Conservation (phyloP, 2,113 vertebrate genomes). For the Pachypanchax playfairii region DNA sequence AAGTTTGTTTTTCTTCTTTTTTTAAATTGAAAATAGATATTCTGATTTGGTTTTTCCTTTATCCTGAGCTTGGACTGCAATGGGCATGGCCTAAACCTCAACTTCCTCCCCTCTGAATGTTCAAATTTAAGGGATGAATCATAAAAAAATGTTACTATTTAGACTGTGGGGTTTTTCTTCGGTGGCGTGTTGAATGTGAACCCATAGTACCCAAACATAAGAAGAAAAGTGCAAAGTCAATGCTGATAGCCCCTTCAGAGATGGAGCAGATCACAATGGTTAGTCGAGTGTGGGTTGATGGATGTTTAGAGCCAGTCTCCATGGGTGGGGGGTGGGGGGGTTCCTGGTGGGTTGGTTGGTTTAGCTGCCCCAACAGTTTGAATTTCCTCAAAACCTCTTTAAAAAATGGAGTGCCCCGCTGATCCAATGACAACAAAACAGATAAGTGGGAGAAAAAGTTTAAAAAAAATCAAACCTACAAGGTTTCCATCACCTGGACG, state of each 20-base stretch:
- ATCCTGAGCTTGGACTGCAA: slow-evolving; percentile 42
- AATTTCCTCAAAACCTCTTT: slow-evolving; percentile 84
- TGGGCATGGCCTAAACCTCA: slow-evolving; percentile 54
- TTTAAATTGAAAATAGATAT: slow-evolving; percentile 65
- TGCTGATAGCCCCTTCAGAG: slow-evolving; percentile 58
- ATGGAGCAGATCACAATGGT: slow-evolving; percentile 50
- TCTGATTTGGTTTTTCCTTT: slow-evolving; percentile 49
- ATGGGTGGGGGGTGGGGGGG: slow-evolving; percentile 45
- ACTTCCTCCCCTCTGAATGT: slow-evolving; percentile 33
- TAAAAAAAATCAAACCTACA: slow-evolving; percentile 73
- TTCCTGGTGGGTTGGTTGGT: slow-evolving; percentile 62
- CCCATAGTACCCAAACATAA: slow-evolving; percentile 72
- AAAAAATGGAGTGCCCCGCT: slow-evolving; percentile 85
- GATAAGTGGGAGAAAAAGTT: slow-evolving; percentile 52
- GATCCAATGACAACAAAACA: slow-evolving; percentile 83
- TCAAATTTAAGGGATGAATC: slow-evolving; percentile 35
- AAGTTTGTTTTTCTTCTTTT: too few species aligned
- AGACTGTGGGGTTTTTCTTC: slow-evolving; percentile 39
- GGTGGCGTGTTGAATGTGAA: slow-evolving; percentile 64
- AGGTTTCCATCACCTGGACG: slow-evolving; percentile 95
- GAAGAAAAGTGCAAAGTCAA: slow-evolving; percentile 83
- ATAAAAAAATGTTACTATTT: slow-evolving; percentile 54
- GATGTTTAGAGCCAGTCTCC: slow-evolving; percentile 30
- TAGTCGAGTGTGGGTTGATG: slow-evolving; percentile 32
- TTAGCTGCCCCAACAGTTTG: slow-evolving; percentile 80